Conservation (phyloP, 23 tunicate species). For the Halocynthia aurantium region DNA sequence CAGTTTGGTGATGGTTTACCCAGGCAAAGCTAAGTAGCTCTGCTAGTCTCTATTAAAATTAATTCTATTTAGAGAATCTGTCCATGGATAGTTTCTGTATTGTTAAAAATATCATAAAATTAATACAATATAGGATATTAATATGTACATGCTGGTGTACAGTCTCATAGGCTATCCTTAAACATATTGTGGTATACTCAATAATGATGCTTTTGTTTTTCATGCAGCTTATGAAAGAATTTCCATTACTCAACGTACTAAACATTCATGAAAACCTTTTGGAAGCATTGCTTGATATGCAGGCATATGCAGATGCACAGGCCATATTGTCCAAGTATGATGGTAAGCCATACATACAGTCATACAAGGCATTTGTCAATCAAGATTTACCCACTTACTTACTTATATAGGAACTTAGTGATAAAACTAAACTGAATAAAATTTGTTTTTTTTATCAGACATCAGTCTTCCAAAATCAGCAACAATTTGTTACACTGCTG, state of each 20-base stretch:
- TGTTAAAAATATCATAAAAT: too few species aligned
- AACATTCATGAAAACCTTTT: conserved; percentile 88
- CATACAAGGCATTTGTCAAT: too few species aligned
- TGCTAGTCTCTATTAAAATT: too few species aligned
- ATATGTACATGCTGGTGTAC: too few species aligned
- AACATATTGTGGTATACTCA: background rate
- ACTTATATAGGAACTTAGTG: too few species aligned
- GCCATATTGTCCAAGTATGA: conserved; percentile 65
- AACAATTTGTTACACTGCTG: conserved; percentile 96
- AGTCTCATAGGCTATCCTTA: too few species aligned
- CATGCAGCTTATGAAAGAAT: conserved; percentile 75
- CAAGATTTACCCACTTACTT: too few species aligned
- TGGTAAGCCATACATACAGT: conserved; percentile 22
- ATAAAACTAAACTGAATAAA: background rate
- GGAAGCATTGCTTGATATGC: conserved; percentile 77
- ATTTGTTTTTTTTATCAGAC: conserved; percentile 28
- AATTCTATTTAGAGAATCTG: too few species aligned
- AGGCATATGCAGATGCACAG: conserved; percentile 91
- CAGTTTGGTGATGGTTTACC: too few species aligned
- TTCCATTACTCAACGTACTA: conserved; percentile 63
- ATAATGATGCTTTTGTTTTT: background rate
- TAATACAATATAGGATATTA: too few species aligned
- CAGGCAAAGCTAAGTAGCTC: too few species aligned
- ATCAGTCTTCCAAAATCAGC: conserved; percentile 95
- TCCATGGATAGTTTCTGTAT: too few species aligned